Percentiles rank a stretch among this genome's conserved stretches.
phyloP scores from a whole-genome alignment of 2,888 invertebrate species.

The Leptopilina drosophilae region DNA sequence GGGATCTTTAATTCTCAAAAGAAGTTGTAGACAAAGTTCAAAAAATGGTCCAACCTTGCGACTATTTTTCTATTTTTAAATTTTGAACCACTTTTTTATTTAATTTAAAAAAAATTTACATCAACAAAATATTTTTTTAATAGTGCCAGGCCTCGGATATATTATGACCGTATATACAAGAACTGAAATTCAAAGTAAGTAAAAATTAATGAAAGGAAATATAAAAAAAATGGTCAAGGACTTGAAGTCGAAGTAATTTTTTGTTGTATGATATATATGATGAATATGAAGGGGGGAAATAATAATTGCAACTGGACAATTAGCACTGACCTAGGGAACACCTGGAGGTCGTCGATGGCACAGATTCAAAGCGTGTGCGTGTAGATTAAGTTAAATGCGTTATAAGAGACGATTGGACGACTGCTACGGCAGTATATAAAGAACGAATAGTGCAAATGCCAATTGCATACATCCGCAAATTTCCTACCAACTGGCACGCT shows the following conservation, averaged over 20 bases:
- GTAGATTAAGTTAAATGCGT: slow-evolving; percentile 71
- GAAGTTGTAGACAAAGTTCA: too few relatives aligned
- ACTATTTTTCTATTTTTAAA: too few relatives aligned
- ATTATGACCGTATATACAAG: too few relatives aligned
- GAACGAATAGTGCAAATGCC: slow-evolving; percentile 61
- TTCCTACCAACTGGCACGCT: slow-evolving; percentile 74
- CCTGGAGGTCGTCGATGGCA: slow-evolving; percentile 73
- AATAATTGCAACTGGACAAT: slow-evolving; percentile 54
- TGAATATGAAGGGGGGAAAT: background rate
- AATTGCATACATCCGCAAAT: slow-evolving; percentile 77
- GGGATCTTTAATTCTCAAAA: too few relatives aligned
- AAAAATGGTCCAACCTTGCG: too few relatives aligned
- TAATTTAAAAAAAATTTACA: too few relatives aligned
- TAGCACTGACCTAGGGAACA: slow-evolving; percentile 74
- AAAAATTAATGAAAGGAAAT: background rate
- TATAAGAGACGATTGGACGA: slow-evolving; percentile 70
- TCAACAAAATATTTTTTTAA: too few relatives aligned
- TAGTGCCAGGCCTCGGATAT: too few relatives aligned
- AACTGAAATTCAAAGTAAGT: background rate
- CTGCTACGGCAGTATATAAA: slow-evolving; percentile 49
- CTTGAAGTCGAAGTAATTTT: too few relatives aligned
- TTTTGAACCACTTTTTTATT: too few relatives aligned
- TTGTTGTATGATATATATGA: background rate
- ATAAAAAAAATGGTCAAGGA: too few relatives aligned
- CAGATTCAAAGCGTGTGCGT: slow-evolving; percentile 66